Base-by-base conservation (phyloP, 1,140 invertebrate species). In the Aphis gossypii region DNA sequence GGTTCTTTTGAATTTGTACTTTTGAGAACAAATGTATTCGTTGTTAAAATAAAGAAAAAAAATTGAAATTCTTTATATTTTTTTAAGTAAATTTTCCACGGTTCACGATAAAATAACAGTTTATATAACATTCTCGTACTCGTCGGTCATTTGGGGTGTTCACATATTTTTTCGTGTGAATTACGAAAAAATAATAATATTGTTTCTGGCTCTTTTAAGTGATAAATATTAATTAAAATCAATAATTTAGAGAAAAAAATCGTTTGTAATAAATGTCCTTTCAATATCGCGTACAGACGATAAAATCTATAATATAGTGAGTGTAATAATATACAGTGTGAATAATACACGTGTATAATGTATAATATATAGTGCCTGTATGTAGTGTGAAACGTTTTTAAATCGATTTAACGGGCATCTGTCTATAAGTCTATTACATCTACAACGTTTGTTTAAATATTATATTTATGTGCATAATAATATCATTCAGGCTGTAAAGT, bases 361-460 rank as follows among this genome's bases (percentile, higher is more conserved):
- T 30, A 60, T 9, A 3, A 51, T 51, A 51, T 18, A 51, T 51
- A 51, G 48, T 51, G 14, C 48, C 14, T 46, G 7, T 30, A 30
- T 20, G 25, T 25, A 84, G 38, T 44, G 83, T 41, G 83, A 84
- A 84, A 25, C 83, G 38, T 44, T 84, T 84, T 84, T 41, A 41
- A 84, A 84, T 41, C 83, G 83, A 41, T 84, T 84, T 41, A 84
- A 23, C 83, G 83, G 23, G 23, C 41, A 23, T 84, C 83, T 41
- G 35, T n/a, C 60, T 76, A n/a, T 76, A 76, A 76, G 60, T 76
- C 60, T 76, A 76, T 83, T 83, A 83, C 35, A 41, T 38, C 2
- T 44, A 86, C 41, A 84, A 25, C 82, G 82, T 86, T 86, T 48
- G 44, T 48, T 68, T 48, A 87, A 87, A 87, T 48, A 87, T 87